Evolutionary conservation across 2,113 vertebrate genomes (phyloP).

Genomic region (Athene noctua): DNA sequence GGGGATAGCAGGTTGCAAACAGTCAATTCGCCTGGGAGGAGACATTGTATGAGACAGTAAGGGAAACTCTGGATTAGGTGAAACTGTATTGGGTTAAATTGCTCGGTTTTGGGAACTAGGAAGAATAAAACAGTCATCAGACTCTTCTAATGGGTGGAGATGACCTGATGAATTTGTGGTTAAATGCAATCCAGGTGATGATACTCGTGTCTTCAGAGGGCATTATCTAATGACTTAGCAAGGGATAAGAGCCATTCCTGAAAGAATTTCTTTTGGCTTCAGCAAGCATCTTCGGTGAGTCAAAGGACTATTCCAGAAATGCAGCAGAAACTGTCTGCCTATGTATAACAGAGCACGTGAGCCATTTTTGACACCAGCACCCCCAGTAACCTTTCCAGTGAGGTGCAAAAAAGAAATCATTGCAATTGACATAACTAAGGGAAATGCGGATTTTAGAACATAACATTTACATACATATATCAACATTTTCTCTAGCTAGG

Average conservation of each 20-base stretch:
- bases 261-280: neutral
- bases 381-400: neutral
- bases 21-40: neutral
- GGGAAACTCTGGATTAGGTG: neutral
- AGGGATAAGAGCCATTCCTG: neutral
- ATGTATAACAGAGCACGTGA: accelerated
- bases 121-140: neutral
- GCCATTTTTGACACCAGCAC: neutral
- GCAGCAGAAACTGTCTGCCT: neutral
- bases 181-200: neutral
- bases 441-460: neutral
- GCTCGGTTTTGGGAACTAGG: neutral
- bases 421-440: neutral
- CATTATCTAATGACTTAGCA: neutral
- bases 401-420: neutral
- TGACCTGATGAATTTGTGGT: neutral
- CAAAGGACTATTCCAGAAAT: neutral
- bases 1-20: neutral
- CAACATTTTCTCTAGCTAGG: neutral
- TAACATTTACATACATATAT: neutral
- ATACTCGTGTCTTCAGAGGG: neutral
- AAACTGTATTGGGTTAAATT: neutral
- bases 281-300: neutral
- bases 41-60: neutral
- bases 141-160: neutral